Base-by-base conservation (phyloP, 2,113 vertebrate genomes). In the Myotis yumanensis region DNA sequence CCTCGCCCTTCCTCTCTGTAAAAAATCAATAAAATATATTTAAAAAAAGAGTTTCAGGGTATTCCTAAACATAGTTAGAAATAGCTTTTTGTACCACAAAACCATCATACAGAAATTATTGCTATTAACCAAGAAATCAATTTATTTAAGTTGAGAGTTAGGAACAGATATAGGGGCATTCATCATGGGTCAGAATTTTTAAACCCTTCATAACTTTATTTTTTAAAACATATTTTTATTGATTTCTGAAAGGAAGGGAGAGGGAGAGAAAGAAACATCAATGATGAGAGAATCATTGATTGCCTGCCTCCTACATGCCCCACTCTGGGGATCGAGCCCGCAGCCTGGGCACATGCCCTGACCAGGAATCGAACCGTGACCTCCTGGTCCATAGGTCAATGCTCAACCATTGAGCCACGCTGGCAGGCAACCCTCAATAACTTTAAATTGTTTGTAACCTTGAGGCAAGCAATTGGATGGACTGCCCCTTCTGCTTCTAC, bases 21-120 rank as follows among this genome's bases (percentile, higher is more conserved):
- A 43, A 43, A 43, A 43, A 43, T 43, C 7, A 43, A 8, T 43
- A 43, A 43, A 8, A 43, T 43, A 43, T 43, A 43, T 43, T 43
- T 8, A 1, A 43, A 83, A 90, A 86, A 83, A 48, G 10, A 71
- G 90, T 88, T 95, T 91, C 22, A 93, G 48, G 64, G 46, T 28
- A 37, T 15, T 35, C 5, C 46, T 77, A 66, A 86, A 91, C 79
- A 51, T 90, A 90, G 62, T 93, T 57, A 82, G 22, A 91, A 85
- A 80, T 7, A 72, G 14, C 46, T 51, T 85, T 66, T 66, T 35
- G 9, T 91, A 37, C 37, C 48, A 81, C 7, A 86, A 80, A 95
- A n/a, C n/a, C 40, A 48, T 62, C 46, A 59, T 7, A 89, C 35
- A 91, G 30, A 72, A 75, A 90, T 77, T 80, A 17, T 59, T 54